phyloP scores from a whole-genome alignment of 2,797 vertebrate genomes.

The Sebastes trivittatus region DNA sequence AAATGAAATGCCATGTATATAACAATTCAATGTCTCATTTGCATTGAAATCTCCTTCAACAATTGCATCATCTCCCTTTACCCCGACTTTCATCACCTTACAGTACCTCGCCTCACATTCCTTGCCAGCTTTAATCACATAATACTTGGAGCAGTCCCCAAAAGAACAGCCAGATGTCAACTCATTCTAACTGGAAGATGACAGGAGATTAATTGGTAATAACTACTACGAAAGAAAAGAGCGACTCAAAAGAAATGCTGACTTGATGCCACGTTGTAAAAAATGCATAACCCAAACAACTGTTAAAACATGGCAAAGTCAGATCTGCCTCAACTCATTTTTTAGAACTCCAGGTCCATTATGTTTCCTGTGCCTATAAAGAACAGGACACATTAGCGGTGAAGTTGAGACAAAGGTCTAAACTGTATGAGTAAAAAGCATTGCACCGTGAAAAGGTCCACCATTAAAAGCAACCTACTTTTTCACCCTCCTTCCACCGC shows the following conservation, averaged over 20 bases:
- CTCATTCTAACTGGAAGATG: constrained; percentile 17
- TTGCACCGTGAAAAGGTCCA: background rate
- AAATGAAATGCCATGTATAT: background rate
- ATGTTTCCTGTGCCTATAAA: background rate
- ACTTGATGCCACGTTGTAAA: background rate
- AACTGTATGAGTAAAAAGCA: background rate
- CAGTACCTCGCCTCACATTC: background rate
- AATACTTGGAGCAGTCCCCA: constrained; percentile 14
- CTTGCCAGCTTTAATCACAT: constrained; percentile 43
- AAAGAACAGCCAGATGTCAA: constrained; percentile 14
- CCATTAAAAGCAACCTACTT: constrained; percentile 19
- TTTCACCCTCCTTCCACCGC: background rate
- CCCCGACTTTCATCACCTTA: background rate
- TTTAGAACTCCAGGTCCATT: background rate
- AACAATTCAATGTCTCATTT: background rate
- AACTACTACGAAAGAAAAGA: background rate
- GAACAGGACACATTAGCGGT: constrained; percentile 27
- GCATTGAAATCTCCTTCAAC: background rate
- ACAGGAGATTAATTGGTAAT: constrained; percentile 37
- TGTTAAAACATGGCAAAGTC: background rate
- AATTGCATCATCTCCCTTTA: background rate
- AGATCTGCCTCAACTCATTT: background rate
- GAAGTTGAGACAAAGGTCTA: constrained; percentile 6
- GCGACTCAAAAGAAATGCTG: background rate
- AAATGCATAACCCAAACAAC: background rate